Percentiles rank a stretch among this genome's conserved stretches.
Evolutionary conservation across 2,113 vertebrate species (phyloP).

Genomic region (Nothobranchius kuhntae): DNA sequence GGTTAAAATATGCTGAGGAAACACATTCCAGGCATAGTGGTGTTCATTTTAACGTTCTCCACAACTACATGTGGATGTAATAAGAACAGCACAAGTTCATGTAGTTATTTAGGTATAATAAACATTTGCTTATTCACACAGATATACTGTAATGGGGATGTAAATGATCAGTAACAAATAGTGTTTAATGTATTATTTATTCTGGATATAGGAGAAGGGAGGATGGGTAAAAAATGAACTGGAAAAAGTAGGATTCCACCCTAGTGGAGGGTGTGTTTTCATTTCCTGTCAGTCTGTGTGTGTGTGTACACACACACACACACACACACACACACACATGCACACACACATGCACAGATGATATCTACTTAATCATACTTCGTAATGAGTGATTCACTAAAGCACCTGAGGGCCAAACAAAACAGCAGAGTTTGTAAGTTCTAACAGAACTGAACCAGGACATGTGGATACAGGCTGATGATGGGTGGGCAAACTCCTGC

Average conservation of each 20-base stretch:
- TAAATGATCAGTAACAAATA: neutral
- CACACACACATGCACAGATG: slow-evolving; percentile 2
- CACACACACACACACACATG: no score
- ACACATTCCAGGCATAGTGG: slow-evolving; percentile 43
- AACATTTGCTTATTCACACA: neutral
- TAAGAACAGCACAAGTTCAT: slow-evolving; percentile 5
- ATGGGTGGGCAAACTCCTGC: neutral
- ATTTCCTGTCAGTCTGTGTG: slow-evolving; percentile 37
- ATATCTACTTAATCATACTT: slow-evolving; percentile 16
- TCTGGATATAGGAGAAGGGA: no score
- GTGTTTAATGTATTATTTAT: neutral
- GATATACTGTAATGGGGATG: no score
- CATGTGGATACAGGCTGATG: slow-evolving; percentile 31
- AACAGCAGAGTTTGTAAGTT: slow-evolving; percentile 13
- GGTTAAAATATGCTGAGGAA: neutral
- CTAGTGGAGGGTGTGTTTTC: slow-evolving; percentile 51
- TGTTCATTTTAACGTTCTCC: neutral
- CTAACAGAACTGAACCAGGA: neutral
- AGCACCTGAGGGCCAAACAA: slow-evolving; percentile 28
- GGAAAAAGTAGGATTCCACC: slow-evolving; percentile 25
- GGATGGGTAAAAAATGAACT: neutral
- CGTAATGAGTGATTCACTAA: slow-evolving; percentile 31
- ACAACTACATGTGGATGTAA: slow-evolving; percentile 23
- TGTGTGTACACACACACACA: neutral
- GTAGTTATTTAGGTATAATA: neutral